Evolutionary conservation across 2,113 vertebrate species (phyloP).

Genomic region (Mormyrus iriodes): DNA sequence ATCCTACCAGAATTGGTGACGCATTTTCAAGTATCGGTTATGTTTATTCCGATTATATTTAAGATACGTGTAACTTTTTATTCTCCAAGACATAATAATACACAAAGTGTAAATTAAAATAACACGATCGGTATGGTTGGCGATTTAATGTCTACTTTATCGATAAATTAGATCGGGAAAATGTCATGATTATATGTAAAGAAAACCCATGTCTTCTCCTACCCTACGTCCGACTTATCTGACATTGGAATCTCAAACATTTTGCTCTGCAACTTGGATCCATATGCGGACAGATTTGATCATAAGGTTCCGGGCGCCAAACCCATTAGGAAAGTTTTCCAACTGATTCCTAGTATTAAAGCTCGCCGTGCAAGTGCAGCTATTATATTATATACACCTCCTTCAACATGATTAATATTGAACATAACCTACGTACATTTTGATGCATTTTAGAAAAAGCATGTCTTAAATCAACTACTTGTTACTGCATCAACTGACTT

Average conservation of each 20-base stretch:
- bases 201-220: slow-evolving; percentile 51
- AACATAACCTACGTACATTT: not conserved
- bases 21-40: not conserved
- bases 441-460: not conserved
- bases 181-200: slow-evolving; percentile 37
- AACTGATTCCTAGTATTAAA: slow-evolving; percentile 11
- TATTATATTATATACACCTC: not conserved
- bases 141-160: not conserved
- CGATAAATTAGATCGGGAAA: not conserved
- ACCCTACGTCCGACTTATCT: slow-evolving; percentile 70
- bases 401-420: not conserved
- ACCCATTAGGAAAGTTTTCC: slow-evolving; percentile 59
- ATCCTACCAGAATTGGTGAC: not conserved
- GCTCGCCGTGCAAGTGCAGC: not conserved
- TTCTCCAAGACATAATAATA: not conserved
- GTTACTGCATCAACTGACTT: not conserved
- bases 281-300: slow-evolving; percentile 73
- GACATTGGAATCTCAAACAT: slow-evolving; percentile 89
- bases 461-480: not conserved
- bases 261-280: slow-evolving; percentile 80
- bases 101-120: not conserved
- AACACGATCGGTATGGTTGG: not conserved
- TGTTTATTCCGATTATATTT: not conserved
- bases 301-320: slow-evolving; percentile 68
- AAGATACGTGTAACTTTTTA: not conserved